Evolutionary conservation across 2,113 vertebrate species (phyloP).

Genomic region (Synodontis membranacea): DNA sequence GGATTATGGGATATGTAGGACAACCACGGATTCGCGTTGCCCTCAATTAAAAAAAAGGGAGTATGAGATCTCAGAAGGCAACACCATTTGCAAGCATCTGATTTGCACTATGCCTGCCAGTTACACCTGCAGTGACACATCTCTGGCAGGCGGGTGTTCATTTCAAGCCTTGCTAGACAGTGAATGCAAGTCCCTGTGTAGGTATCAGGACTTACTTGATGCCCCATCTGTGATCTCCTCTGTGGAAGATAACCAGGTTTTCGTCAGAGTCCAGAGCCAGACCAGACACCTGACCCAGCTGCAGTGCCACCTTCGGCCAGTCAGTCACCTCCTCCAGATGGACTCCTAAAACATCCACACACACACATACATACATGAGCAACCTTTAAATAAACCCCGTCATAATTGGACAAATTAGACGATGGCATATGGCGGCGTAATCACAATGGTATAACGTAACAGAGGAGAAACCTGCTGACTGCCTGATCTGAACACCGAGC

Average conservation of each 20-base stretch:
- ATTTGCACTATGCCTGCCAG: background rate
- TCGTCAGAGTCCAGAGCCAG: constrained; percentile 83
- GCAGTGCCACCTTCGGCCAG: constrained; percentile 83
- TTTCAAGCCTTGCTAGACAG: background rate
- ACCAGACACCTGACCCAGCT: constrained; percentile 91
- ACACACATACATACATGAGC: background rate
- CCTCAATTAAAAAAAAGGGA: background rate
- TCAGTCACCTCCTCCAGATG: constrained; percentile 80
- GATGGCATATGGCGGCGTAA: constrained; percentile 34
- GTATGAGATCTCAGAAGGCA: background rate
- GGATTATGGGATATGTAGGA: background rate
- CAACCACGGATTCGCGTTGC: background rate
- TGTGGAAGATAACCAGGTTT: constrained; percentile 92
- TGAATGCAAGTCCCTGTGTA: background rate
- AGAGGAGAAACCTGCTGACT: constrained; percentile 25
- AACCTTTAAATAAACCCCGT: constrained; percentile 16
- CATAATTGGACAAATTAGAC: constrained; percentile 18
- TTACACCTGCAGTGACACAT: constrained; percentile 2
- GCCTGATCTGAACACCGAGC: constrained; percentile 34
- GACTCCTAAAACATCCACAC: constrained; percentile 69
- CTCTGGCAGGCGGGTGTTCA: background rate
- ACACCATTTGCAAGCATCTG: background rate
- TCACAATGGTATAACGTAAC: constrained; percentile 32
- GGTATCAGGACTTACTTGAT: constrained; percentile 78
- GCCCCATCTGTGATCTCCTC: constrained; percentile 91